Conservation (phyloP, 30 jellyfish, hydroid and myxozoan species). For the Chironex yamaguchii region DNA sequence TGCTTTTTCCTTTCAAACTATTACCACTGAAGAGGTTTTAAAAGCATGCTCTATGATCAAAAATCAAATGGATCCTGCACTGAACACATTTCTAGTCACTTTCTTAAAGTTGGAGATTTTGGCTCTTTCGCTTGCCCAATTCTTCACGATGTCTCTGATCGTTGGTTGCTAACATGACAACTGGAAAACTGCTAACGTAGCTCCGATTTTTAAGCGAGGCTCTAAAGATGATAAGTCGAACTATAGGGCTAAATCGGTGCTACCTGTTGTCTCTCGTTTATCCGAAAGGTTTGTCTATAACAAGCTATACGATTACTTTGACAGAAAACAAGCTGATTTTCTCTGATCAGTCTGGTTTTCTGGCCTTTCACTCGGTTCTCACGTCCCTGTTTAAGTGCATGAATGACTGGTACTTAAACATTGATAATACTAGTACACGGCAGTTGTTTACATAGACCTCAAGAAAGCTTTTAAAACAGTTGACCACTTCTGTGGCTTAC, state of each 20-base stretch:
- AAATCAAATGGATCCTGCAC: conserved; percentile 10
- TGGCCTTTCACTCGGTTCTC: conserved; percentile 35
- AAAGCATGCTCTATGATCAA: too few relatives aligned
- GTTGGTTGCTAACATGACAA: conserved; percentile 14
- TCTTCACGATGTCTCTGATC: conserved; percentile 34
- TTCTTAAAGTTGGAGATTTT: conserved; percentile 14
- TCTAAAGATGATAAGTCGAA: conserved; percentile 4
- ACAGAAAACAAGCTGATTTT: conserved; percentile 35
- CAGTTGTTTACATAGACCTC: conserved; percentile 55
- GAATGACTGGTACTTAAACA: conserved; percentile 61
- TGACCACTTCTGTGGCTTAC: conserved; percentile 34
- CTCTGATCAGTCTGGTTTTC: conserved; percentile 48
- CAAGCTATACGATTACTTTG: conserved; percentile 47
- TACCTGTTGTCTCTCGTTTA: conserved; percentile 42
- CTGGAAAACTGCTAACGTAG: conserved; percentile 53
- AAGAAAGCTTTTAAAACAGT: conserved; percentile 62
- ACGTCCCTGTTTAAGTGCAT: conserved; percentile 56
- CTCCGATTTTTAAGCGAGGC: conserved; percentile 25
- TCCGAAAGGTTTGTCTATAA: conserved; percentile 39
- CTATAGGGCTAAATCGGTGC: conserved; percentile 56
- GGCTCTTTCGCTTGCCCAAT: conserved; percentile 45
- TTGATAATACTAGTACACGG: conserved; percentile 50
- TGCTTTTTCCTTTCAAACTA: too few relatives aligned
- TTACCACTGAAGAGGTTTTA: too few relatives aligned
- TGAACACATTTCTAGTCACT: conserved; percentile 2